Conservation (phyloP, 2,113 vertebrate species). For the Halcyon malimbica region DNA sequence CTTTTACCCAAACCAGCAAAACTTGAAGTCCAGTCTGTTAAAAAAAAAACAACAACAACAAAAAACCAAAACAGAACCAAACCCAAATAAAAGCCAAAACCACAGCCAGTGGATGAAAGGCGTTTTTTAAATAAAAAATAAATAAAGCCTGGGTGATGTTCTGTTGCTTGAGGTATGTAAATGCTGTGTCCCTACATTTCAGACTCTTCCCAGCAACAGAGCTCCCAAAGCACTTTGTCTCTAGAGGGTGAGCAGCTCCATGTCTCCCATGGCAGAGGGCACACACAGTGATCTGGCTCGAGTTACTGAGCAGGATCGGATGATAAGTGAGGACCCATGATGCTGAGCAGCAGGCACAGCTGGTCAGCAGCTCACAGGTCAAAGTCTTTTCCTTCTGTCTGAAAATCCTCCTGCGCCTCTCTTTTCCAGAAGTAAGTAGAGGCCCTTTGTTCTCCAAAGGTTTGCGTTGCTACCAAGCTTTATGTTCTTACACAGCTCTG, state of each 20-base stretch:
- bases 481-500: background rate
- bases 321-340: slow-evolving; percentile 42
- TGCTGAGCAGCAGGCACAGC: slow-evolving; percentile 18
- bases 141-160: background rate
- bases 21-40: background rate
- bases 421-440: background rate
- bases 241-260: slow-evolving; percentile 25
- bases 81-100: background rate
- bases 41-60: background rate
- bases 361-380: slow-evolving; percentile 37
- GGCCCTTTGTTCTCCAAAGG: background rate
- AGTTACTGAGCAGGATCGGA: slow-evolving; percentile 55
- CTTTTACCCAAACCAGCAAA: background rate
- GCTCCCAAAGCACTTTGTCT: background rate
- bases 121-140: background rate
- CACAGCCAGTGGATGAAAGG: background rate
- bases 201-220: slow-evolving; percentile 32
- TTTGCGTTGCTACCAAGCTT: background rate
- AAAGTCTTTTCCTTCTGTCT: slow-evolving; percentile 11
- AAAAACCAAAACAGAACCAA: background rate
- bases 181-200: background rate
- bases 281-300: slow-evolving; percentile 15
- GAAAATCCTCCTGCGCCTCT: slow-evolving; percentile 4
- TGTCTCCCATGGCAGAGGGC: slow-evolving; percentile 58
- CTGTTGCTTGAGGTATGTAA: background rate